Conservation (phyloP, 2,797 vertebrate genomes). For the Borostomias antarcticus region DNA sequence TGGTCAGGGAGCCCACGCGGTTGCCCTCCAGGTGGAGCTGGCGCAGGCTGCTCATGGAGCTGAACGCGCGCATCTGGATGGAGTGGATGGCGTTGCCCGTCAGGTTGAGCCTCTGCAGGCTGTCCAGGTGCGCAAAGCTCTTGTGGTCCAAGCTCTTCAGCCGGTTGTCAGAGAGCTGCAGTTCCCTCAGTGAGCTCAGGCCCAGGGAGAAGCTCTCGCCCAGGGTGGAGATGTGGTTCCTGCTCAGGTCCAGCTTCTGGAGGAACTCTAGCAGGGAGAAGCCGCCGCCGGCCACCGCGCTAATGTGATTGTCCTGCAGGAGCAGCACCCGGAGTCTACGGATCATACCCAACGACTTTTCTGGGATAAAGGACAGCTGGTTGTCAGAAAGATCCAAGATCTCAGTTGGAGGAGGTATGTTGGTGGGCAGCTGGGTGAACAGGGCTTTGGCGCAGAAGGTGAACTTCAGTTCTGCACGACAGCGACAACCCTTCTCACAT, state of each 20-base stretch:
- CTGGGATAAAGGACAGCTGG: constrained; percentile 63
- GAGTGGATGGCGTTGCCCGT: constrained; percentile 71
- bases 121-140: constrained; percentile 74
- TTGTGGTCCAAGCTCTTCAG: constrained; percentile 62
- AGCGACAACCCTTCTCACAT: constrained; percentile 66
- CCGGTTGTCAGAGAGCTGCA: constrained; percentile 75
- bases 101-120: constrained; percentile 77
- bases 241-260: constrained; percentile 79
- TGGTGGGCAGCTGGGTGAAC: constrained; percentile 55
- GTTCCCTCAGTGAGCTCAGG: constrained; percentile 70
- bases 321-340: constrained; percentile 75
- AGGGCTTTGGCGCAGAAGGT: constrained; percentile 71
- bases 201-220: constrained; percentile 72
- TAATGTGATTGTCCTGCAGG: constrained; percentile 78
- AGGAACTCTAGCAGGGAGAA: constrained; percentile 76
- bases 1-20: constrained; percentile 57
- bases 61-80: constrained; percentile 72
- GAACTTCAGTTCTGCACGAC: constrained; percentile 66
- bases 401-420: constrained; percentile 68
- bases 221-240: constrained; percentile 73
- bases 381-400: constrained; percentile 80
- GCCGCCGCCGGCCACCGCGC: constrained; percentile 57
- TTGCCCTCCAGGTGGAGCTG: constrained; percentile 77
- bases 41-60: constrained; percentile 72
- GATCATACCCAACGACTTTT: constrained; percentile 52